Conservation (phyloP, 2,797 vertebrate species). For the Hydrophis major region DNA sequence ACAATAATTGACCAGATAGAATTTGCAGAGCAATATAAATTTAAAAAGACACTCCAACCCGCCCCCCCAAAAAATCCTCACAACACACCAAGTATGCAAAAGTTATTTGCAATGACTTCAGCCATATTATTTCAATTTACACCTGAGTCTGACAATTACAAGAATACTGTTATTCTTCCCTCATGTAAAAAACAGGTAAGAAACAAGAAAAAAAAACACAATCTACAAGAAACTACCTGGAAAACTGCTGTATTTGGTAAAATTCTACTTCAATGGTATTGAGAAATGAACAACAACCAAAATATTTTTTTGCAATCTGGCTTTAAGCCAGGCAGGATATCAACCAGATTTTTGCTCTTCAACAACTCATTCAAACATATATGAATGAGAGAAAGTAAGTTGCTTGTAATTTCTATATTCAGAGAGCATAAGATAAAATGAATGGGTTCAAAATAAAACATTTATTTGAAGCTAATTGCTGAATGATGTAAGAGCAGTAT, state of each 20-base stretch:
- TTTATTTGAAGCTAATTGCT: neutral
- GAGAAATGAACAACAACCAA: neutral
- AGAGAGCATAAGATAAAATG: neutral
- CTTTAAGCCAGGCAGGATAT: neutral
- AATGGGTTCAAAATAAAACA: neutral
- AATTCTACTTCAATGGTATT: neutral
- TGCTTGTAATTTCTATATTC: neutral
- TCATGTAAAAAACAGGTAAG: neutral
- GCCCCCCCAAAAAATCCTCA: neutral
- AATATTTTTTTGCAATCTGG: neutral
- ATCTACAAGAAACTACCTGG: neutral
- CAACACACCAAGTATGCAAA: neutral
- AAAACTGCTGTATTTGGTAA: neutral
- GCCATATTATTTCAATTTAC: neutral
- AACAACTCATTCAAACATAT: neutral
- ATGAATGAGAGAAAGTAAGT: neutral
- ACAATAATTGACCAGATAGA: neutral
- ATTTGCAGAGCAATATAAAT: neutral
- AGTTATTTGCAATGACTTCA: neutral
- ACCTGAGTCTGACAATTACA: neutral
- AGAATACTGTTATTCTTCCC: neutral
- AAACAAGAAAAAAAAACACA: neutral
- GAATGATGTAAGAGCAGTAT: neutral
- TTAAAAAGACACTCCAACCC: accelerated
- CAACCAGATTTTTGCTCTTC: neutral